These are phyloP conservation scores for Pachliopta kotzebuea DNA, from an alignment of 2,888 invertebrate species.

Conservation along the genomic window DNA sequence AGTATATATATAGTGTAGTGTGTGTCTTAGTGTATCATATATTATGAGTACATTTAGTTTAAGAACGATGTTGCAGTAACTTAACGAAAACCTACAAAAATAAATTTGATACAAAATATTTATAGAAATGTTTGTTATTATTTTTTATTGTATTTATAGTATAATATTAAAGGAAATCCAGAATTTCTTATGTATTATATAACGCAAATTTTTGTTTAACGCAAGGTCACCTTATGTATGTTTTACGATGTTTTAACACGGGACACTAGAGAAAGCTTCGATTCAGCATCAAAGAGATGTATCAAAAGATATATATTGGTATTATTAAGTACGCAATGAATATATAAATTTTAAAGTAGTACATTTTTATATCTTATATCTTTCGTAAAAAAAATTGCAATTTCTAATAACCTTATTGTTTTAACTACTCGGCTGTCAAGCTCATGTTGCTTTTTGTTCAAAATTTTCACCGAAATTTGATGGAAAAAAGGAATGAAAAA, in stretches of 20 bases:
- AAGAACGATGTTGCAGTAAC: neutral
- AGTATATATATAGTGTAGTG: no score
- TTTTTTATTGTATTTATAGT: neutral
- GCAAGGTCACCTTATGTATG: no score
- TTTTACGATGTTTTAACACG: no score
- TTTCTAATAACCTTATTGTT: conserved; percentile 38
- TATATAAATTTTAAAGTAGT: neutral
- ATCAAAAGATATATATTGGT: no score
- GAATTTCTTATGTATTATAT: no score
- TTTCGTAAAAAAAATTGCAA: conserved; percentile 46
- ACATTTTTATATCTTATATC: neutral
- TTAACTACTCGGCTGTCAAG: conserved; percentile 45
- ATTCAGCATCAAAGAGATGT: no score
- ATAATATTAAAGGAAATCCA: no score
- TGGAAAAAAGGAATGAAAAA: conserved; percentile 48
- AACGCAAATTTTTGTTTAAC: no score
- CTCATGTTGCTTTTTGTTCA: conserved; percentile 49
- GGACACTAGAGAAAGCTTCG: no score
- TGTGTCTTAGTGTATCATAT: no score
- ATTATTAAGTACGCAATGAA: no score
- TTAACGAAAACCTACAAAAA: neutral
- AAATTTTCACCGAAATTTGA: conserved; percentile 49
- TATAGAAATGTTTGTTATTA: no score
- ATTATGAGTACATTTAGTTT: neutral
- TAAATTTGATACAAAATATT: neutral